A percentile compares a stretch with the other conserved stretches of the same genome.
These are phyloP conservation scores for Drosophila leonis DNA, from an alignment of 2,888 invertebrate species.

Conservation along the genomic window DNA sequence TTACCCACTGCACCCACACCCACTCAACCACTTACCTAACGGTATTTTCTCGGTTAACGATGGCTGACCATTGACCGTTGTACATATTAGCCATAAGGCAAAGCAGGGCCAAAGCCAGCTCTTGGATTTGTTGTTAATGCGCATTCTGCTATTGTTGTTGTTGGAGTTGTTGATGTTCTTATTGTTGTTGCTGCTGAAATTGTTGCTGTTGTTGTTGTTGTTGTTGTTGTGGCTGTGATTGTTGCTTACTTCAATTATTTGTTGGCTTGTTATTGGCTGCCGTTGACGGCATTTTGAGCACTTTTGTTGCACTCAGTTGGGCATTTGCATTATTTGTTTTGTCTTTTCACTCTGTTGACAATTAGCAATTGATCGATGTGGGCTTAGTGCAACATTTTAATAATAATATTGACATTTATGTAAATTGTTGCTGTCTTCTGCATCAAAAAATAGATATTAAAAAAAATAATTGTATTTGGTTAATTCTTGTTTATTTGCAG, in stretches of 20 bases:
- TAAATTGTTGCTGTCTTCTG: not conserved
- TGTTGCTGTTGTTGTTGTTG: not conserved
- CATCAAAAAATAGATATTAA: not conserved
- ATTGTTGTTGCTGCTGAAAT: not conserved
- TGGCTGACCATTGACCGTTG: slow-evolving; percentile 82
- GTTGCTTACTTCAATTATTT: slow-evolving; percentile 33
- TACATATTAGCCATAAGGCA: slow-evolving; percentile 82
- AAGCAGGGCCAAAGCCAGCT: slow-evolving; percentile 76
- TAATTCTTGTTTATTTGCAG: not conserved
- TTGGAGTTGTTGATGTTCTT: not conserved
- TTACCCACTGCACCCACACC: slow-evolving; percentile 17
- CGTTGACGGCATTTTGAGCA: slow-evolving; percentile 53
- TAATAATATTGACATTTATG: slow-evolving; percentile 35
- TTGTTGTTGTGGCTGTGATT: not conserved
- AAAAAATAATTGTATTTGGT: not conserved
- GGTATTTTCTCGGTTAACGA: slow-evolving; percentile 86
- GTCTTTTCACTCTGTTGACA: slow-evolving; percentile 15
- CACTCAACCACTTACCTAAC: slow-evolving; percentile 81
- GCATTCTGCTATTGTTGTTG: not conserved
- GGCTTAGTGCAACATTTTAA: slow-evolving; percentile 12
- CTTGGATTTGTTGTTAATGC: slow-evolving; percentile 20
- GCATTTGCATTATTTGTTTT: slow-evolving; percentile 54
- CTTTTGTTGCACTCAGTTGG: slow-evolving; percentile 55
- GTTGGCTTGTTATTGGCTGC: slow-evolving; percentile 36
- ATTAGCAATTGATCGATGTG: slow-evolving; percentile 28